These are phyloP conservation scores for Galbula dea DNA, from an alignment of 2,113 vertebrate species.

Conservation along the genomic window DNA sequence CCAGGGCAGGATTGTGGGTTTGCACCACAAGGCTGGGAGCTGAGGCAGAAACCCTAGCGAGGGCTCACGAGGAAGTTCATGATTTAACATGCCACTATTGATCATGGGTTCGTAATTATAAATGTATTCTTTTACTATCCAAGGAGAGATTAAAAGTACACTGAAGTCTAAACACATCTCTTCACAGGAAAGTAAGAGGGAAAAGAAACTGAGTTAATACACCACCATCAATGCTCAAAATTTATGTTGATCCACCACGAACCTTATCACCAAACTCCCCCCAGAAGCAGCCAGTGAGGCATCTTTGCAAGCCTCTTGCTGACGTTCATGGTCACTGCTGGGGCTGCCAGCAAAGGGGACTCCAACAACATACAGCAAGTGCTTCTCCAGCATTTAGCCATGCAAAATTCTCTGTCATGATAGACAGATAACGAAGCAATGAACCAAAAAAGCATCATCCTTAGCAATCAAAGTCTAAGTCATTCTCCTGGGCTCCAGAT, in stretches of 20 bases:
- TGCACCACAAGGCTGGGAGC: not conserved
- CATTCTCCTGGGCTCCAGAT: not conserved
- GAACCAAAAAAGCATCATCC: not conserved
- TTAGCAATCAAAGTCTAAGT: not conserved
- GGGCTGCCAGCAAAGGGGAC: not conserved
- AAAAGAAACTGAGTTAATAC: not conserved
- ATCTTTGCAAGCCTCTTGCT: not conserved
- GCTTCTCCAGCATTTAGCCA: rapidly evolving
- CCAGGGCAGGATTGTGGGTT: not conserved
- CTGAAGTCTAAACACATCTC: not conserved
- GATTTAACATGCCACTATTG: not conserved
- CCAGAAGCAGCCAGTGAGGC: rapidly evolving
- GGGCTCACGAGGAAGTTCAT: not conserved
- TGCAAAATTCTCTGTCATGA: not conserved
- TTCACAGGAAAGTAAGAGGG: not conserved
- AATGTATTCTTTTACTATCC: not conserved
- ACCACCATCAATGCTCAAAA: no score
- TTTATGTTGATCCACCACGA: not conserved
- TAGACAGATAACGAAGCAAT: not conserved
- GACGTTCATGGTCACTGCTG: not conserved
- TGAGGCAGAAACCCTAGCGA: not conserved
- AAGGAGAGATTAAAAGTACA: not conserved
- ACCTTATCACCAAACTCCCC: no score
- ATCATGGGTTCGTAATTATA: not conserved
- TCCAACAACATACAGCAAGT: rapidly evolving